These are phyloP conservation scores for Actias luna DNA, from an alignment of 2,888 invertebrate genomes.

Conservation along the genomic window DNA sequence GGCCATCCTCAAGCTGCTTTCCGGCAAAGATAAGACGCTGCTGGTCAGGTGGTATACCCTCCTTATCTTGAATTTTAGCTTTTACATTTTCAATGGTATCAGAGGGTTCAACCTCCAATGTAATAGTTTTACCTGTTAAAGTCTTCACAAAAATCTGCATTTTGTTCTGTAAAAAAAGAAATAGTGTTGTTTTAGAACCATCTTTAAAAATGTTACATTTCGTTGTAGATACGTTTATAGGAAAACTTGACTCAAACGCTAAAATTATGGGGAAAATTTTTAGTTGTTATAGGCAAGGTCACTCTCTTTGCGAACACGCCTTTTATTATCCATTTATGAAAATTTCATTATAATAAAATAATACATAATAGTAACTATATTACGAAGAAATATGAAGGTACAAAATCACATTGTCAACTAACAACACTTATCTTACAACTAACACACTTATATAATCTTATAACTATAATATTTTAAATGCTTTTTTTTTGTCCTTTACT, in stretches of 20 bases:
- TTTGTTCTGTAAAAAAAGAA: constrained; percentile 38
- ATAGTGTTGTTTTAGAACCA: not conserved
- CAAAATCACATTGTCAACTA: no score
- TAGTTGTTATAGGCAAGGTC: not conserved
- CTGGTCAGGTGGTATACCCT: constrained; percentile 29
- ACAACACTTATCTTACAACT: no score
- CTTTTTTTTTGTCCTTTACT: no score
- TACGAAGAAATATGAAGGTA: not conserved
- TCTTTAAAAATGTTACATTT: not conserved
- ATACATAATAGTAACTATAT: not conserved
- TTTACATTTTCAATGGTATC: constrained; percentile 32
- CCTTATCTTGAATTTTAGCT: constrained; percentile 29
- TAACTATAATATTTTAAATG: no score
- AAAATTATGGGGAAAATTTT: no score
- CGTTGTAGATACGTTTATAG: not conserved
- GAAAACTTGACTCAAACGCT: no score
- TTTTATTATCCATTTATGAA: not conserved
- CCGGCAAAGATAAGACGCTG: constrained; percentile 29
- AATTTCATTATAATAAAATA: not conserved
- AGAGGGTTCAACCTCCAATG: constrained; percentile 28
- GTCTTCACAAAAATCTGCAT: constrained; percentile 48
- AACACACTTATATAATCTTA: no score
- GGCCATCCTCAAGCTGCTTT: constrained; percentile 22
- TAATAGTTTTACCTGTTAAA: constrained; percentile 30
- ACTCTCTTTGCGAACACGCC: not conserved